phyloP scores from a whole-genome alignment of 2,113 vertebrate species.

The Triplophysa dalaica region DNA sequence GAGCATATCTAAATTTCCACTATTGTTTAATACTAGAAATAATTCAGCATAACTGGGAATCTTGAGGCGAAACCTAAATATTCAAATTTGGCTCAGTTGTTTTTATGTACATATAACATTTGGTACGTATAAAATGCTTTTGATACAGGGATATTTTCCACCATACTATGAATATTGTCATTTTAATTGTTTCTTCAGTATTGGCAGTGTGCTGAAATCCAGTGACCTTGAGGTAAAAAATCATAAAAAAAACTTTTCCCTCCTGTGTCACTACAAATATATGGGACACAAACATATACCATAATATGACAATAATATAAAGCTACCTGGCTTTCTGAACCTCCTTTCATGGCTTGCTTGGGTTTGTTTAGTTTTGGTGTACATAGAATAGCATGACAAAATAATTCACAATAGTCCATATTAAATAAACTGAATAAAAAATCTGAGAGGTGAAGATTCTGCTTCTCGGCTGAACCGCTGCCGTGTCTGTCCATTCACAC shows the following conservation, averaged over 20 bases:
- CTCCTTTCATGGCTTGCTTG: conserved; percentile 13
- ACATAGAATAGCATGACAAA: background rate
- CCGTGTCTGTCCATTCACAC: conserved; percentile 72
- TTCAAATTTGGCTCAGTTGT: too few species aligned
- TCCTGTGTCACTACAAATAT: background rate
- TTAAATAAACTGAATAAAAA: conserved; percentile 16
- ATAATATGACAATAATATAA: conserved; percentile 1
- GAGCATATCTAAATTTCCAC: background rate
- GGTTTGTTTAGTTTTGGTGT: conserved; percentile 24
- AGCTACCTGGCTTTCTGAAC: background rate
- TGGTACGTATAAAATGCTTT: background rate
- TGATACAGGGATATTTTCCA: background rate
- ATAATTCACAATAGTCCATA: background rate
- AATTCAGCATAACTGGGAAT: background rate
- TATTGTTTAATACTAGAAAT: background rate
- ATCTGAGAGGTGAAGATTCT: background rate
- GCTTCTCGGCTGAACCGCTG: background rate
- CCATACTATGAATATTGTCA: too few species aligned
- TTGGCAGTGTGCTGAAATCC: background rate
- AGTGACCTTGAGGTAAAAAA: background rate
- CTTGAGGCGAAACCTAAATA: background rate
- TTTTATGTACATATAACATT: background rate
- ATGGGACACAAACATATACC: background rate
- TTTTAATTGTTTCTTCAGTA: background rate
- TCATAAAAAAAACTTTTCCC: background rate